Conservation (phyloP, 1,140 invertebrate genomes). For the Ceratina japonica region DNA sequence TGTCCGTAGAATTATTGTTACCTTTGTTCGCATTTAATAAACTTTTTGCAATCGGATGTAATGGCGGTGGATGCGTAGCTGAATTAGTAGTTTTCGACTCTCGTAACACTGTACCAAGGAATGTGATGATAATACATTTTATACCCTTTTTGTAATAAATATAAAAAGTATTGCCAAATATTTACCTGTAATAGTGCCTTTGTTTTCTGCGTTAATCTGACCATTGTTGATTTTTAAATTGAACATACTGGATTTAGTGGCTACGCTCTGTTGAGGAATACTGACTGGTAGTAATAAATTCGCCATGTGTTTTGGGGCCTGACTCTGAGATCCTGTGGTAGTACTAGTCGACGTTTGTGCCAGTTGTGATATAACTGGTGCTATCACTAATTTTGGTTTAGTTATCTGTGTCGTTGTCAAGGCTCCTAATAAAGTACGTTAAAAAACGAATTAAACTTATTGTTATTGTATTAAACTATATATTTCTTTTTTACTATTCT, state of each 20-base stretch:
- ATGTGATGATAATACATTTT: slow-evolving; percentile 35
- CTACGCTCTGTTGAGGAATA: slow-evolving; percentile 72
- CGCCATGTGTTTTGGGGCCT: slow-evolving; percentile 75
- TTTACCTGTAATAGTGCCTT: slow-evolving; percentile 79
- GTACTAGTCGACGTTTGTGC: slow-evolving; percentile 76
- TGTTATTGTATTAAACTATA: no score
- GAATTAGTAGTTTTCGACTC: slow-evolving; percentile 76
- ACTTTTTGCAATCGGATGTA: slow-evolving; percentile 77
- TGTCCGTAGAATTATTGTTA: slow-evolving; percentile 69
- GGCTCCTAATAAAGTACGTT: slow-evolving; percentile 54
- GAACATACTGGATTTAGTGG: slow-evolving; percentile 77
- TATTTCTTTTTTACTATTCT: not conserved
- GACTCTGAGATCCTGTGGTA: slow-evolving; percentile 73
- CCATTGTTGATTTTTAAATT: slow-evolving; percentile 82
- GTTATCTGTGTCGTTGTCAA: slow-evolving; percentile 71
- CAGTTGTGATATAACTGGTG: slow-evolving; percentile 76
- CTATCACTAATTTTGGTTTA: slow-evolving; percentile 80
- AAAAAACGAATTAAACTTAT: slow-evolving; percentile 10
- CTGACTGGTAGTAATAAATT: slow-evolving; percentile 79
- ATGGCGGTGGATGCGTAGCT: slow-evolving; percentile 73
- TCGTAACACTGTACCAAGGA: slow-evolving; percentile 71
- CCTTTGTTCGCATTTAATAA: slow-evolving; percentile 68
- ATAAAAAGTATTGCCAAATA: not conserved
- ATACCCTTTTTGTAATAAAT: slow-evolving; percentile 20
- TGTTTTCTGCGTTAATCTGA: slow-evolving; percentile 77